Evolutionary conservation across 2,888 invertebrate species (phyloP).

Genomic region (Hyalella azteca): DNA sequence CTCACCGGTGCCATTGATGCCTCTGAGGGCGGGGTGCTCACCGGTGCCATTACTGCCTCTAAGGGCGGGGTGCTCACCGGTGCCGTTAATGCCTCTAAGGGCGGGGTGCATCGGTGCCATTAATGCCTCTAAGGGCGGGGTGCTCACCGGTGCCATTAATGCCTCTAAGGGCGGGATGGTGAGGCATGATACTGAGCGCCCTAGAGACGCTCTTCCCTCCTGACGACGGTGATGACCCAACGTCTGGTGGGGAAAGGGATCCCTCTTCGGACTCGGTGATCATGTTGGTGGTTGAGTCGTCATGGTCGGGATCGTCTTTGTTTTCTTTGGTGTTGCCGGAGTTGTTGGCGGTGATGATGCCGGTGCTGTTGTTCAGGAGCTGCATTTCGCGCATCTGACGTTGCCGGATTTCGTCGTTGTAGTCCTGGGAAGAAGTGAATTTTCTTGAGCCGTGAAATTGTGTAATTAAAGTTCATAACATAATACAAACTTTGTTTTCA

Average conservation of each 20-base stretch:
- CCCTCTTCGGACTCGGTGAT: conserved; percentile 48
- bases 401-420: conserved; percentile 88
- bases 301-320: conserved; percentile 13
- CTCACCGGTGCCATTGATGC: conserved; percentile 43
- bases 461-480: not conserved
- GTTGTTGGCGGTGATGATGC: conserved; percentile 28
- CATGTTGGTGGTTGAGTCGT: conserved; percentile 40
- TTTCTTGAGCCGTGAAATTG: no score
- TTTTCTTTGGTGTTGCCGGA: conserved; percentile 32
- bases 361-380: conserved; percentile 69
- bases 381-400: conserved; percentile 93
- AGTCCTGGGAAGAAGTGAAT: conserved; percentile 70
- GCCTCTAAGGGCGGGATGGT: conserved; percentile 49
- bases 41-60: conserved; percentile 45
- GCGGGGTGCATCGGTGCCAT: conserved; percentile 49
- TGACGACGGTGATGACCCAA: conserved; percentile 41
- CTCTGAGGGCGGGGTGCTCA: conserved; percentile 49
- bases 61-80: conserved; percentile 47
- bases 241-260: conserved; percentile 45
- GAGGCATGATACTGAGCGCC: conserved; percentile 41
- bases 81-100: conserved; percentile 46
- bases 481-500: not conserved
- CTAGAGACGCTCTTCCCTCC: conserved; percentile 25
- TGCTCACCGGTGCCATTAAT: conserved; percentile 41
- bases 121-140: not conserved